Base-by-base conservation (phyloP, 2,113 vertebrate genomes). In the Fukomys damarensis region DNA sequence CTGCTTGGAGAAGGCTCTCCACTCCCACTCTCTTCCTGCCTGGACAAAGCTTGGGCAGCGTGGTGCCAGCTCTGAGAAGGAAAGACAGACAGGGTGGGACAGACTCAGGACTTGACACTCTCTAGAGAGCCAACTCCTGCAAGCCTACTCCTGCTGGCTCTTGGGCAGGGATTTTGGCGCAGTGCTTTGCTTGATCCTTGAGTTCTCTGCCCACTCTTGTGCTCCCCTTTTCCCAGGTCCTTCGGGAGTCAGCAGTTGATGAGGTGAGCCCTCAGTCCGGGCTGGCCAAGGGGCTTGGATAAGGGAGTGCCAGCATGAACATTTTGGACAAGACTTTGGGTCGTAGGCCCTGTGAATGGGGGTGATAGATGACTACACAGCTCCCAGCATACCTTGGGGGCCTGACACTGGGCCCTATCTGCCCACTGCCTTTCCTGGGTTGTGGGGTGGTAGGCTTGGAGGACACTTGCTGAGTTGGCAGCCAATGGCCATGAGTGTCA, bases 201-300 rank as follows among this genome's bases (percentile, higher is more conserved):
- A 52, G 14, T n/a, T 91, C 68, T 54, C 76, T 13, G 26, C 66
- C 58, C 43, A n/a, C 38, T 43, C 56, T 72, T 66, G 49, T 80
- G 14, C 58, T 52, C 49, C n/a, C 19, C 30, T 93, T 58, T 93
- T 61, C 90, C 85, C 92, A 97, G 97, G 87, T 38, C 65, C 88
- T 19, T 24, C 89, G 11, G 93, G 85, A 94, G 61, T 41, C 91
- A 81, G 83, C 35, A 56, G 77, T 17, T 0, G 35, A 85, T 46
- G 94, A 97, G 97, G 97, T 97, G 91, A 97, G 96, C 56, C 66
- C 91, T 86, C 41, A 38, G 19, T 70, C 54, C 28, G 83, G 58
- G 41, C 22, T 89, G 43, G 49, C 56, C 70, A 22, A 58, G 61
- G 43, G 72, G 43, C 66, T 84, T 9, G 3, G 52, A 59, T 91